Conservation (phyloP, 2,888 invertebrate genomes). For the Galerucella pusilla region DNA sequence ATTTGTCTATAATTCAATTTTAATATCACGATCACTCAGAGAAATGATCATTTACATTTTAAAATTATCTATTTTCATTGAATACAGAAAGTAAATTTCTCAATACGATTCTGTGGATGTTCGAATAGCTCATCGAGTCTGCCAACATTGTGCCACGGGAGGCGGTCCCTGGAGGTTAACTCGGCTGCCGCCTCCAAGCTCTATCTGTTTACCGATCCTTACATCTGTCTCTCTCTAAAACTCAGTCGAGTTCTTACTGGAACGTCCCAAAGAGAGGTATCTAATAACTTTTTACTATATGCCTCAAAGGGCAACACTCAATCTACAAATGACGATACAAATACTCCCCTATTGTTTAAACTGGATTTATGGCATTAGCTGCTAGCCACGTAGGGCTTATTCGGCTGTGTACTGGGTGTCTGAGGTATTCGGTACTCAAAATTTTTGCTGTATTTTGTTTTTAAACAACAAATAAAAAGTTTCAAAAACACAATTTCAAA, state of each 20-base stretch:
- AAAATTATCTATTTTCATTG: background rate
- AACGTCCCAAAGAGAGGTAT: constrained; percentile 31
- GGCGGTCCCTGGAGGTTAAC: constrained; percentile 53
- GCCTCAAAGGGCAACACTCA: constrained; percentile 37
- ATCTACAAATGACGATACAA: constrained; percentile 42
- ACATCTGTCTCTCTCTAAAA: constrained; percentile 30
- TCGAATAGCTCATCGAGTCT: constrained; percentile 36
- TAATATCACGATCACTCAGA: too few relatives aligned
- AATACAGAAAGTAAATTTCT: background rate
- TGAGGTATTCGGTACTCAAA: too few relatives aligned
- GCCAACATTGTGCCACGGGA: constrained; percentile 40
- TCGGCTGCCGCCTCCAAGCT: constrained; percentile 36
- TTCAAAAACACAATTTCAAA: too few relatives aligned
- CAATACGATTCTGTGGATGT: constrained; percentile 34
- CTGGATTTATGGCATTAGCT: constrained; percentile 21
- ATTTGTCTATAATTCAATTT: too few relatives aligned
- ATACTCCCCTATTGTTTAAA: constrained; percentile 31
- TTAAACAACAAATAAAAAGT: too few relatives aligned
- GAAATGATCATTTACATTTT: too few relatives aligned
- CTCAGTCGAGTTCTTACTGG: constrained; percentile 29
- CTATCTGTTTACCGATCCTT: constrained; percentile 42
- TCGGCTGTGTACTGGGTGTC: background rate
- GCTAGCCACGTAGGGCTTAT: background rate
- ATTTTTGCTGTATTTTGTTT: too few relatives aligned
- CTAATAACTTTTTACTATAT: constrained; percentile 37